Conservation (phyloP, 2,113 vertebrate species). For the Mobula birostris region DNA sequence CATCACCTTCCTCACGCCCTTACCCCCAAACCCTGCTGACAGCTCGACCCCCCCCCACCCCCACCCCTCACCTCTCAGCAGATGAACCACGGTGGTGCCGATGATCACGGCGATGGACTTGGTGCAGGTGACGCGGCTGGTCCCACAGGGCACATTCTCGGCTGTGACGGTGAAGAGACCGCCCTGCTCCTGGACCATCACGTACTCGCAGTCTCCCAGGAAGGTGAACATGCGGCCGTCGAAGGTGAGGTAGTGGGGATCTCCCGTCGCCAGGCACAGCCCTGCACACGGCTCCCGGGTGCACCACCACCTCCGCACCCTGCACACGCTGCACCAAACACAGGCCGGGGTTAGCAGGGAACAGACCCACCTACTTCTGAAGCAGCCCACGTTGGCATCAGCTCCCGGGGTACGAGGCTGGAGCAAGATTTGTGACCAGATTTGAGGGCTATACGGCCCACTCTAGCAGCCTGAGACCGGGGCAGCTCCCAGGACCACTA, state of each 20-base stretch:
- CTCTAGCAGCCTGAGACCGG: too few species aligned
- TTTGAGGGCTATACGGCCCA: too few species aligned
- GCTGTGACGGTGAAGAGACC: constrained; percentile 69
- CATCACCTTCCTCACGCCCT: too few species aligned
- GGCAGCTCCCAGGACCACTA: too few species aligned
- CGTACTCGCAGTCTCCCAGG: constrained; percentile 80
- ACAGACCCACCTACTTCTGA: too few species aligned
- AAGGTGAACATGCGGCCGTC: constrained; percentile 77
- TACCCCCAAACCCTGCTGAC: too few species aligned
- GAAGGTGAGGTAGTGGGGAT: constrained; percentile 83
- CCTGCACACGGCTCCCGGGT: constrained; percentile 56
- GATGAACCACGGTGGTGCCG: constrained; percentile 67
- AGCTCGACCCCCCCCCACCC: too few species aligned
- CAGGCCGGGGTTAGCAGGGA: neutral
- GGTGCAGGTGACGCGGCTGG: constrained; percentile 76
- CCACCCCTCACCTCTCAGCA: constrained; percentile 68
- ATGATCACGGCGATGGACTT: constrained; percentile 72
- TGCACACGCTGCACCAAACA: constrained; percentile 60
- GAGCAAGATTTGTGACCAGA: too few species aligned
- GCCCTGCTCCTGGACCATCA: constrained; percentile 61
- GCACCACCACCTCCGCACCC: constrained; percentile 69
- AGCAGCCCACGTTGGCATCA: too few species aligned
- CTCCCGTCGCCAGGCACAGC: constrained; percentile 74
- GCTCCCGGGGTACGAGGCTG: too few species aligned
- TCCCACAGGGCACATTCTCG: constrained; percentile 80